Evolutionary conservation across 1,140 invertebrate genomes (phyloP).

Genomic region (Drosophila pectinifera): DNA sequence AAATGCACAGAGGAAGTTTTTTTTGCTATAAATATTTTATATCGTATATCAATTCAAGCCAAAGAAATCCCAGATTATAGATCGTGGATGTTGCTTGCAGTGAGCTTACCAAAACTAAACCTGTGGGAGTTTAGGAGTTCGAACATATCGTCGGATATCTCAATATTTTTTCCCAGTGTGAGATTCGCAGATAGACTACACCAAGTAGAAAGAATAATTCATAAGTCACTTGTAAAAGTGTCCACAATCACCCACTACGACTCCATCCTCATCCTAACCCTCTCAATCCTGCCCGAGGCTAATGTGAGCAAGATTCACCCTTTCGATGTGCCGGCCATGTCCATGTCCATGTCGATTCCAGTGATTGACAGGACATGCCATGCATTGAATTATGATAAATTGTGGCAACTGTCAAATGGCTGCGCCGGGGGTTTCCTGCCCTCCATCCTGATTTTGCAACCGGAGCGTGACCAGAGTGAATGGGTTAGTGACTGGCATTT

Average conservation of each 20-base stretch:
- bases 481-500: constrained; percentile 67
- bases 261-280: not conserved
- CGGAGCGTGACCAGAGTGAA: constrained; percentile 66
- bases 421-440: constrained; percentile 39
- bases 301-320: constrained; percentile 66
- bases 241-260: constrained; percentile 22
- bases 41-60: not conserved
- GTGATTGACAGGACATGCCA: constrained; percentile 80
- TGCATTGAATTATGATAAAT: constrained; percentile 84
- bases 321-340: constrained; percentile 38
- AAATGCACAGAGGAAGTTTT: not conserved
- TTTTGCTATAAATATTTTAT: not conserved
- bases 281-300: constrained; percentile 26
- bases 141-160: fast-evolving
- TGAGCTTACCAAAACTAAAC: too few species aligned
- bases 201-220: constrained; percentile 70
- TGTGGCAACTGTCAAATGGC: constrained; percentile 81
- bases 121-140: too few species aligned
- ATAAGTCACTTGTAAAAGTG: constrained; percentile 82
- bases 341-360: constrained; percentile 40
- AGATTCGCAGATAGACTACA: constrained; percentile 22
- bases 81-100: not conserved
- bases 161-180: constrained; percentile 1
- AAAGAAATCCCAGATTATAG: not conserved
- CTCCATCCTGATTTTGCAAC: constrained; percentile 6